A percentile compares a stretch with the other conserved stretches of the same genome.
These are phyloP conservation scores for Drosophila hawaiiensis DNA, from an alignment of 2,888 invertebrate genomes.

Conservation along the genomic window DNA sequence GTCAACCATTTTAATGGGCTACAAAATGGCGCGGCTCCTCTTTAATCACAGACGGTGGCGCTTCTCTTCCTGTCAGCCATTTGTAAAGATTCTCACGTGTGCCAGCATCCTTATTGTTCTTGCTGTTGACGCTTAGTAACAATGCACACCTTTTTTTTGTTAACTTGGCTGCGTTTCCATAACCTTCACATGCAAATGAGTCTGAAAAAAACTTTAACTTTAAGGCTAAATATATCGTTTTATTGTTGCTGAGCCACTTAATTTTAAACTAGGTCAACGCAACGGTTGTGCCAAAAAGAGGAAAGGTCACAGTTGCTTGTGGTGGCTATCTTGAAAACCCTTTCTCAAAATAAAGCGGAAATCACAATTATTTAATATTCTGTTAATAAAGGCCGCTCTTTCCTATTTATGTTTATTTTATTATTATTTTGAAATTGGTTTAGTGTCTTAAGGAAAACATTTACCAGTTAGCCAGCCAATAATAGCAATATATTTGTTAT, in stretches of 20 bases:
- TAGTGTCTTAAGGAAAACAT: not conserved
- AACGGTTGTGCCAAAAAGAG: constrained; percentile 29
- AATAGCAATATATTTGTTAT: not conserved
- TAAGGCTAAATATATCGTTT: constrained; percentile 65
- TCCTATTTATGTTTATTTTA: not conserved
- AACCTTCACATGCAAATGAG: constrained; percentile 58
- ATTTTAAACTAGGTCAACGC: constrained; percentile 68
- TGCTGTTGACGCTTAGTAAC: constrained; percentile 48
- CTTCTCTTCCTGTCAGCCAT: constrained; percentile 51
- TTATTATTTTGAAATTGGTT: not conserved
- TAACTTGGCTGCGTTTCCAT: constrained; percentile 49
- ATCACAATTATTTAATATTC: not conserved
- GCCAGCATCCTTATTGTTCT: constrained; percentile 37
- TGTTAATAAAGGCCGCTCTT: not conserved
- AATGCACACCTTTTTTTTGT: constrained; percentile 54
- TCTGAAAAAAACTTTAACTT: constrained; percentile 30
- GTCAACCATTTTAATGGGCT: not conserved
- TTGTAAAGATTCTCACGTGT: constrained; percentile 70
- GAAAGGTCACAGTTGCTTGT: constrained; percentile 29
- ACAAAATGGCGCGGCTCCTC: constrained; percentile 43
- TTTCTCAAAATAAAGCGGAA: constrained; percentile 9
- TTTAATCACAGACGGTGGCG: constrained; percentile 71
- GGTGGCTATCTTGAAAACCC: constrained; percentile 12
- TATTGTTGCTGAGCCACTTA: constrained; percentile 59
- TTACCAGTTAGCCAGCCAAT: not conserved